phyloP scores from a whole-genome alignment of 2,113 vertebrate genomes.

The Eretmochelys imbricata region DNA sequence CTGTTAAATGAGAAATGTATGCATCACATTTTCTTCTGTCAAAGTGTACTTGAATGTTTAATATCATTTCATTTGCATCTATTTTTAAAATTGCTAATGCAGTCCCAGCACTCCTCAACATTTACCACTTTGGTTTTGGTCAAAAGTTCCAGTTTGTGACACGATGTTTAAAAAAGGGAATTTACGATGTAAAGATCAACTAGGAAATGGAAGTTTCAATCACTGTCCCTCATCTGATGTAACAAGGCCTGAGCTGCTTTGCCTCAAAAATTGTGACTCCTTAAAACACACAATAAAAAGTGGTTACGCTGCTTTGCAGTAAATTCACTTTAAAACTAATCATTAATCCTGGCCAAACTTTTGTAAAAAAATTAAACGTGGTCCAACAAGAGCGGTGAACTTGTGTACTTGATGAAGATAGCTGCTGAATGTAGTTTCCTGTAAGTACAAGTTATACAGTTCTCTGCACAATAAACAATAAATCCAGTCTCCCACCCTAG shows the following conservation, averaged over 20 bases:
- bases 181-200: neutral
- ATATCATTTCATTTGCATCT: neutral
- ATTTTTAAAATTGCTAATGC: neutral
- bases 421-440: accelerated
- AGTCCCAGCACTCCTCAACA: neutral
- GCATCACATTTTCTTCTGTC: neutral
- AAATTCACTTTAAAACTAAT: accelerated
- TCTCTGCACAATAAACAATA: neutral
- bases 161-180: neutral
- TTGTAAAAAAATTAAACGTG: neutral
- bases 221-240: neutral
- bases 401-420: neutral
- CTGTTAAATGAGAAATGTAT: accelerated
- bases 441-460: neutral
- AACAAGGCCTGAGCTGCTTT: neutral
- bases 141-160: neutral
- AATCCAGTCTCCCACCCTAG: neutral
- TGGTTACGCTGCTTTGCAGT: accelerated
- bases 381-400: neutral
- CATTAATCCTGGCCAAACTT: accelerated
- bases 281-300: accelerated
- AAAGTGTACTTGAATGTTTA: accelerated
- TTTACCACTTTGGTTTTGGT: neutral
- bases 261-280: neutral
- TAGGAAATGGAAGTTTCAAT: neutral